Conservation (phyloP, 2,888 invertebrate genomes). For the Tinea pellionella region DNA sequence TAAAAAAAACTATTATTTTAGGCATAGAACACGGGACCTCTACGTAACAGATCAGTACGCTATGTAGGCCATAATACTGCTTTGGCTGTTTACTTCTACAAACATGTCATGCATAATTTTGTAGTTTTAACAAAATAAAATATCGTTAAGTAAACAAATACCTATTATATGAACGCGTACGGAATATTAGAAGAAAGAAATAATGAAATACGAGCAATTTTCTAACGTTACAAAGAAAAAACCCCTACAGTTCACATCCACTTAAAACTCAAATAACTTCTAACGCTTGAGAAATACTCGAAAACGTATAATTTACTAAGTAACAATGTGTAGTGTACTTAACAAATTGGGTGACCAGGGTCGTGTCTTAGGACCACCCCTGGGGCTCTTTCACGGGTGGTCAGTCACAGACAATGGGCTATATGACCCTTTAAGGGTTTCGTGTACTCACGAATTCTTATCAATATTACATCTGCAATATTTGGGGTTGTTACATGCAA, state of each 20-base stretch:
- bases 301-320: constrained; percentile 55
- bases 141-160: too few species aligned
- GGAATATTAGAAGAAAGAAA: too few species aligned
- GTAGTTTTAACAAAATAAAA: too few species aligned
- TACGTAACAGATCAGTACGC: too few species aligned
- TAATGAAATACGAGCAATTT: too few species aligned
- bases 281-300: constrained; percentile 49
- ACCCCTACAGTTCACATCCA: constrained; percentile 21
- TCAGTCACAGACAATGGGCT: constrained; percentile 59
- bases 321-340: constrained; percentile 33
- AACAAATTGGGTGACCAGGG: constrained; percentile 59
- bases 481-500: constrained; percentile 6
- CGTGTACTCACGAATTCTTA: constrained; percentile 31
- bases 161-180: too few species aligned
- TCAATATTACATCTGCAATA: constrained; percentile 16
- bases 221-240: background rate
- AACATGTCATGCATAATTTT: too few species aligned
- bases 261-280: constrained; percentile 46
- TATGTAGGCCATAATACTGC: too few species aligned
- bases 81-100: too few species aligned
- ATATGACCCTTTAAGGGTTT: constrained; percentile 36
- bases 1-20: too few species aligned
- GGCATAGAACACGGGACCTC: too few species aligned
- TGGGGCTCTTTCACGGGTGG: constrained; percentile 45
- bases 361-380: constrained; percentile 47